These are phyloP conservation scores for Dicentrarchus labrax DNA, from an alignment of 2,113 vertebrate species.

Conservation along the genomic window DNA sequence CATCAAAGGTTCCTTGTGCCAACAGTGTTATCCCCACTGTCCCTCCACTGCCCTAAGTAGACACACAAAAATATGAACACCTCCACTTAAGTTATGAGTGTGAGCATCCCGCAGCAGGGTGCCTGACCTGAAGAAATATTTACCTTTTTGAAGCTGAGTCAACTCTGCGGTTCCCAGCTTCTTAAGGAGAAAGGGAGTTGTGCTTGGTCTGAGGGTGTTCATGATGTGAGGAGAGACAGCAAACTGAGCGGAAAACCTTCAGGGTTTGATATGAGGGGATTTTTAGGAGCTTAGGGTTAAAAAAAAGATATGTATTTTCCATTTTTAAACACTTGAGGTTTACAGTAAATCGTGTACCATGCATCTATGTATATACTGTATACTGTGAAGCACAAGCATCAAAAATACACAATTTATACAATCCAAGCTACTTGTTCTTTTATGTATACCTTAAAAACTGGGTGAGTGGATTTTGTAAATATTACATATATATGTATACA, in stretches of 20 bases:
- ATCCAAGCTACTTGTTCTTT: slow-evolving; percentile 22
- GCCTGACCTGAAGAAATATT: slow-evolving; percentile 44
- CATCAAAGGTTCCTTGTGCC: not conserved
- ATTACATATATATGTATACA: slow-evolving; percentile 5
- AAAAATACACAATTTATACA: slow-evolving; percentile 44
- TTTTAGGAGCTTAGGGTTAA: not conserved
- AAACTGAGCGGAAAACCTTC: slow-evolving; percentile 6
- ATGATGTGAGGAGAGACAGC: slow-evolving; percentile 27
- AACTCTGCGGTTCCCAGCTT: slow-evolving; percentile 17
- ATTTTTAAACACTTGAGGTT: slow-evolving; percentile 35
- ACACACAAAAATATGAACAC: slow-evolving; percentile 20
- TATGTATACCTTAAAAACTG: slow-evolving; percentile 22
- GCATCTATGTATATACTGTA: slow-evolving; percentile 38
- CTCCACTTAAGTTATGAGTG: slow-evolving; percentile 36
- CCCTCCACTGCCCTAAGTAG: not conserved
- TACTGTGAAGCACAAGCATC: slow-evolving; percentile 42
- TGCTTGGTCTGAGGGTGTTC: slow-evolving; percentile 24
- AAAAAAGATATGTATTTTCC: not conserved
- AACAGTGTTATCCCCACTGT: not conserved
- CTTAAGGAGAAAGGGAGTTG: not conserved
- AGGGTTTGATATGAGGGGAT: not conserved
- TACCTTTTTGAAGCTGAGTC: slow-evolving; percentile 50
- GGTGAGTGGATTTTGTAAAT: slow-evolving; percentile 32
- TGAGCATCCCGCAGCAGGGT: slow-evolving; percentile 22
- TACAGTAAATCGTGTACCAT: not conserved